Evolutionary conservation across 2,113 vertebrate species (phyloP), one percentile per base, ranked within the genome.

Genomic region (Galbula dea): DNA sequence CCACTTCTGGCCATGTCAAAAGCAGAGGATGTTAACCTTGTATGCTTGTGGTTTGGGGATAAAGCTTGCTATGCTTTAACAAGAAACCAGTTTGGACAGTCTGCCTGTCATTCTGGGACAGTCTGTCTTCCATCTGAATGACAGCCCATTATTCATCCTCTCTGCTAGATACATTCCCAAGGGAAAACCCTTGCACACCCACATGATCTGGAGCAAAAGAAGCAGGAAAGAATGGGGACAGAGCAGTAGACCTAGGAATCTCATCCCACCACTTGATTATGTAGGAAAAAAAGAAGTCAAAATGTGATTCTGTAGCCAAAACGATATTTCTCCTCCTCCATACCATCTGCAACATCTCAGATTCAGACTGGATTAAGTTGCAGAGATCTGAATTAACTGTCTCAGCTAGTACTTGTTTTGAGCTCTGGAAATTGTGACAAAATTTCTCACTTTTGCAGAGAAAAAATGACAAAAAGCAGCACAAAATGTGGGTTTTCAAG

Each of bases 261-360:
- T 88, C 1, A 1, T 91, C 57, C 55, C 52, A 63, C 74, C 18
- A 66, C 39, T 51, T 1, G 4, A 80, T 77, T n/a, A 49, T 43
- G 68, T 55, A 0, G 1, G 16, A 19, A 39, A n/a, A 21, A 19
- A 24, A 23, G 26, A n/a, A 5, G 34, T 36, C 86, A 82, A 78
- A 76, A 95, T 82, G 22, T 82, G n/a, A 46, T 82, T 92, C 66
- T 29, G 6, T 0, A 0, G 73, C 69, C 89, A 92, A 87, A 95
- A 91, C 0, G 30, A 79, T 91, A 61, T 27, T 87, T 92, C 36
- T 95, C 81, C 94, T 95, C 94, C 94, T 94, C 78, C 94, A 68
- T 73, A 94, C 94, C 96, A 96, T 95, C 94, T 96, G 96, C 62
- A 94, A 27, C 74, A 92, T 87, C 71, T 87, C 62, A 61, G 41